Conservation (phyloP, 1,140 invertebrate genomes). For the Ladona fulva region DNA sequence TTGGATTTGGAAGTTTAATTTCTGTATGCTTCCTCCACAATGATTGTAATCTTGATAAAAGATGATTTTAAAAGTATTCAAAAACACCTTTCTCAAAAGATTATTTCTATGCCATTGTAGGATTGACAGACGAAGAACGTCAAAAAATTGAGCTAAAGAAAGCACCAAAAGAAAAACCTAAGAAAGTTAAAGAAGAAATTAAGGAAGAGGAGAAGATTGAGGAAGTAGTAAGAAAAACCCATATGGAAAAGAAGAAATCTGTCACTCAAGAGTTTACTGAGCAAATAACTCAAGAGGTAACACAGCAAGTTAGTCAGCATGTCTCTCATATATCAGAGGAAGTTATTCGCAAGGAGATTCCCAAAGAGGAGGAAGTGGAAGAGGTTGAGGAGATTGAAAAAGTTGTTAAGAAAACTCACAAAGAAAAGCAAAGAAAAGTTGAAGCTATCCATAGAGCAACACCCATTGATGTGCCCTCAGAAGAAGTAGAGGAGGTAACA, state of each 20-base stretch:
- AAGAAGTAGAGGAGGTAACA: not conserved
- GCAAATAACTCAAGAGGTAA: conserved; percentile 38
- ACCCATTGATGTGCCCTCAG: not conserved
- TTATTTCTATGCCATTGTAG: conserved; percentile 20
- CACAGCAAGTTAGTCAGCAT: conserved; percentile 24
- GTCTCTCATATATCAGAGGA: conserved; percentile 23
- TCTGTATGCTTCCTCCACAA: not conserved
- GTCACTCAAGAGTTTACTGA: conserved; percentile 49
- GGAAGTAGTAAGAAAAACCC: conserved; percentile 13
- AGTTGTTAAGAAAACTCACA: not conserved
- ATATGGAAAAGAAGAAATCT: conserved; percentile 27
- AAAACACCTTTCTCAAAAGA: not conserved
- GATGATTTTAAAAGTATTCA: not conserved
- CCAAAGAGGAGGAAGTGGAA: not conserved
- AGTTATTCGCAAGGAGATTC: conserved; percentile 16
- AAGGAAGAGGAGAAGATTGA: not conserved
- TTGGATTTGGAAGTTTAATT: not conserved
- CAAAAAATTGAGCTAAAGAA: conserved; percentile 37
- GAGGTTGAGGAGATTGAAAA: not conserved
- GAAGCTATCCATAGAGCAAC: not conserved
- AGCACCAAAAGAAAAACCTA: conserved; percentile 35
- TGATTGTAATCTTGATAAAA: no score
- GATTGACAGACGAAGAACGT: conserved; percentile 32
- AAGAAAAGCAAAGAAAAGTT: not conserved
- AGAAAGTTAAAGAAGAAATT: conserved; percentile 35